Conservation (phyloP, 2,113 vertebrate genomes). For the Zeus faber region DNA sequence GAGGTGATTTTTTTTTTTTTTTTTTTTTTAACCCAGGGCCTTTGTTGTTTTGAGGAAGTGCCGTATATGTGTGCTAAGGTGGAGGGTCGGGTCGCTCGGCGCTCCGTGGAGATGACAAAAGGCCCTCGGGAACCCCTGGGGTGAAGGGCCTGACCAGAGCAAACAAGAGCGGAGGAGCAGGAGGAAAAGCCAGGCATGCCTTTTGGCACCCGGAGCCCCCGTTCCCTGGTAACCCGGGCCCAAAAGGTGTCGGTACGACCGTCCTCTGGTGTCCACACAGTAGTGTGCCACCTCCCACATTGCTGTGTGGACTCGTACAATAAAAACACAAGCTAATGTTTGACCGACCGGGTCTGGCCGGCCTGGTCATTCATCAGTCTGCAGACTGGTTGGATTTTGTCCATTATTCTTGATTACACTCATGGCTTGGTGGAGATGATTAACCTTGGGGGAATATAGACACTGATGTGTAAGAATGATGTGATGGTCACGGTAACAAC, state of each 20-base stretch:
- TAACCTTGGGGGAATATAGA: neutral
- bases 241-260: slow-evolving; percentile 18
- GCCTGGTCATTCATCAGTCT: slow-evolving; percentile 30
- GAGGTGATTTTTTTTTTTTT: too few species aligned
- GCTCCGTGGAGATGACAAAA: slow-evolving; percentile 54
- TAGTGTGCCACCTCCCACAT: slow-evolving; percentile 8
- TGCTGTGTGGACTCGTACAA: neutral
- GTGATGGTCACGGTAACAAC: slow-evolving; percentile 9
- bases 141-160: slow-evolving; percentile 37
- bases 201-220: slow-evolving; percentile 41
- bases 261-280: slow-evolving; percentile 16
- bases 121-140: slow-evolving; percentile 52
- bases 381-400: slow-evolving; percentile 14
- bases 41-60: slow-evolving; percentile 36
- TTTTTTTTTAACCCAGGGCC: slow-evolving; percentile 32
- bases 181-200: slow-evolving; percentile 40
- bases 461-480: neutral
- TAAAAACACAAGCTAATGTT: slow-evolving; percentile 54
- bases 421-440: neutral
- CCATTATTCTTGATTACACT: slow-evolving; percentile 2
- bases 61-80: slow-evolving; percentile 37
- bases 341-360: slow-evolving; percentile 24
- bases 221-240: slow-evolving; percentile 54
- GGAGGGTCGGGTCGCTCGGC: slow-evolving; percentile 39
- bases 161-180: slow-evolving; percentile 43